Evolutionary conservation across 2,113 vertebrate species (phyloP), one percentile per base, ranked within the genome.

Genomic region (Sceloporus undulatus): DNA sequence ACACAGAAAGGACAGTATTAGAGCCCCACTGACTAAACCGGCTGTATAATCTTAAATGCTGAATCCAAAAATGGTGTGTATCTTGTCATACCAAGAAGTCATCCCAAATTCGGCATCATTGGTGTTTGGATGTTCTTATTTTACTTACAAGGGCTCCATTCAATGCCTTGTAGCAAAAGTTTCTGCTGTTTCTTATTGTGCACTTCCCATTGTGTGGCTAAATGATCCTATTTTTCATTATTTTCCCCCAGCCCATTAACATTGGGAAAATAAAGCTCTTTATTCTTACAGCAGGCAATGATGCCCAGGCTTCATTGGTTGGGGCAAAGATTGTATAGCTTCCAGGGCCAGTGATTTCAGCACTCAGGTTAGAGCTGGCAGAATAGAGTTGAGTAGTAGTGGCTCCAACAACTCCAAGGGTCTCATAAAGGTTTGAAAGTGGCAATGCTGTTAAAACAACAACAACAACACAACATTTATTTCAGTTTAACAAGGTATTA

Each of bases 291-390:
- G 96, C 95, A 56, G 98, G 95, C 90, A 99, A 94, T 21, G 97
- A 96, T 0, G 97, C 95, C 99, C 99, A 99, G 90, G 99, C 99
- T 87, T 98, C 97, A 1, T 99, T 99, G 94, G 98, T 99, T 1
- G 99, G 99, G 85, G 99, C 98, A 9, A 99, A 99, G 95, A 99
- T 99, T 14, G 99, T 99, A 90, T 98, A 99, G 90, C 98, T 99
- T 82, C 99, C 99, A 0, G 98, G 99, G 3, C 98, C 98, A 90
- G 99, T 98, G 0, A 99, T 98, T 94, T 99, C 98, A 0, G 97
- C 97, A 94, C 94, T 97, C 75, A 99, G 96, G 62, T 98, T 96
- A 0, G 97, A 97, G 77, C 98, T 98, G 62, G 99, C 98, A 0
- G 98, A 97, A 95, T 99, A 99, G 93, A 98, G 98, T 96, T 99